Conservation (phyloP, 2,888 invertebrate genomes). For the Andrena haemorrhoa region DNA sequence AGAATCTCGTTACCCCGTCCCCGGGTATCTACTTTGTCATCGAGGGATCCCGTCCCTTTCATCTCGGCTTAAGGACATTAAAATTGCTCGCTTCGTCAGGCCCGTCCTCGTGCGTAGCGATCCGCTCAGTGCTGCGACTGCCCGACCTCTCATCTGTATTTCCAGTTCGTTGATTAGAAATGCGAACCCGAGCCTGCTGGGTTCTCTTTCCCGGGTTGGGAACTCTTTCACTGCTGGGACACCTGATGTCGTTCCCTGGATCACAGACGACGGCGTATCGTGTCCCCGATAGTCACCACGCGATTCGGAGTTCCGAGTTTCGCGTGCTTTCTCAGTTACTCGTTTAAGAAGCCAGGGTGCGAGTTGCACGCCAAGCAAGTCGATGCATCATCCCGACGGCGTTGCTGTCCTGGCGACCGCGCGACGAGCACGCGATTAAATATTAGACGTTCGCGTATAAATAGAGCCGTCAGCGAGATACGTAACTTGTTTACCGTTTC, state of each 20-base stretch:
- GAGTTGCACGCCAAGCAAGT: neutral
- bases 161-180: slow-evolving; percentile 46
- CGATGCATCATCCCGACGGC: slow-evolving; percentile 1
- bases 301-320: neutral
- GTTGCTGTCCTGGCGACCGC: slow-evolving; percentile 24
- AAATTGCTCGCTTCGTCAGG: slow-evolving; percentile 62
- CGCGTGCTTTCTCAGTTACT: neutral
- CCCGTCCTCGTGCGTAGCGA: slow-evolving; percentile 7
- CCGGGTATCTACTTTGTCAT: slow-evolving; percentile 50
- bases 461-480: slow-evolving; percentile 8
- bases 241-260: neutral
- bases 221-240: too few relatives aligned
- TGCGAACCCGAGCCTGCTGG: neutral
- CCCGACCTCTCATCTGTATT: slow-evolving; percentile 35
- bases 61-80: slow-evolving; percentile 56
- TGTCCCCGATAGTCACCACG: neutral
- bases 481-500: slow-evolving; percentile 33
- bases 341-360: neutral
- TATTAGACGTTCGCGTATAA: slow-evolving; percentile 28
- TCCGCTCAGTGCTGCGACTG: slow-evolving; percentile 3
- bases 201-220: too few relatives aligned
- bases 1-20: slow-evolving; percentile 57
- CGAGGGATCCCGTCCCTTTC: slow-evolving; percentile 44
- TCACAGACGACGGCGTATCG: neutral
- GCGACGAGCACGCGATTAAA: slow-evolving; percentile 34